Conservation (phyloP, 2,797 vertebrate genomes). For the Merluccius polli region DNA sequence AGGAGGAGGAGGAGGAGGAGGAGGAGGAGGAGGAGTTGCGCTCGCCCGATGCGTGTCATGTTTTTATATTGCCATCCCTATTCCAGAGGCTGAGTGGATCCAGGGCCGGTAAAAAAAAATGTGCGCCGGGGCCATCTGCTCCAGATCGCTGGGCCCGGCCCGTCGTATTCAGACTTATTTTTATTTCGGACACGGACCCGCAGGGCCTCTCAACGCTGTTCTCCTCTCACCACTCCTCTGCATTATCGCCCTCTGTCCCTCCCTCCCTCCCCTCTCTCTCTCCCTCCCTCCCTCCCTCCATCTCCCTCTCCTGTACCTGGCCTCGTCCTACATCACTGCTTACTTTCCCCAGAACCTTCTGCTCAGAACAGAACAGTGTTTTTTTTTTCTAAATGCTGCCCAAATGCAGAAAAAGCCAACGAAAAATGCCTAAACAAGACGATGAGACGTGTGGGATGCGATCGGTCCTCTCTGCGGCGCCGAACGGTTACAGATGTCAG, state of each 20-base stretch:
- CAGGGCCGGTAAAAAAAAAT: constrained; percentile 52
- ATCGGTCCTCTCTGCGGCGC: background rate
- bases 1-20: constrained; percentile 5
- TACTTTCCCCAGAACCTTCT: background rate
- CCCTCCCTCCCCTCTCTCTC: constrained; percentile 2
- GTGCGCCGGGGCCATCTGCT: constrained; percentile 42
- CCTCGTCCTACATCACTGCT: background rate
- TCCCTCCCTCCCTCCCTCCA: background rate
- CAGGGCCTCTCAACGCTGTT: constrained; percentile 39
- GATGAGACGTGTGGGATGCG: background rate
- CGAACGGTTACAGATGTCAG: background rate
- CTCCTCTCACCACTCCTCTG: constrained; percentile 18
- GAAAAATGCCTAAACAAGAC: too few relatives aligned
- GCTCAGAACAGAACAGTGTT: background rate
- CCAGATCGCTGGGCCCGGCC: constrained; percentile 55
- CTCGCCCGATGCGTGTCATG: constrained; percentile 34
- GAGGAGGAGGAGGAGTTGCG: constrained; percentile 32
- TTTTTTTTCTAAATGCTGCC: too few relatives aligned
- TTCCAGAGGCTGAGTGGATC: constrained; percentile 29
- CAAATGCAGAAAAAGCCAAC: too few relatives aligned
- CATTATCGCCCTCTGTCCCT: constrained; percentile 24
- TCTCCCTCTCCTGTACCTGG: background rate
- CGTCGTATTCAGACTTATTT: constrained; percentile 53
- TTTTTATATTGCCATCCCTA: constrained; percentile 32
- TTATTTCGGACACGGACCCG: constrained; percentile 39